These are phyloP conservation scores for Alethe castanea DNA, from an alignment of 2,113 vertebrate species.

Conservation along the genomic window DNA sequence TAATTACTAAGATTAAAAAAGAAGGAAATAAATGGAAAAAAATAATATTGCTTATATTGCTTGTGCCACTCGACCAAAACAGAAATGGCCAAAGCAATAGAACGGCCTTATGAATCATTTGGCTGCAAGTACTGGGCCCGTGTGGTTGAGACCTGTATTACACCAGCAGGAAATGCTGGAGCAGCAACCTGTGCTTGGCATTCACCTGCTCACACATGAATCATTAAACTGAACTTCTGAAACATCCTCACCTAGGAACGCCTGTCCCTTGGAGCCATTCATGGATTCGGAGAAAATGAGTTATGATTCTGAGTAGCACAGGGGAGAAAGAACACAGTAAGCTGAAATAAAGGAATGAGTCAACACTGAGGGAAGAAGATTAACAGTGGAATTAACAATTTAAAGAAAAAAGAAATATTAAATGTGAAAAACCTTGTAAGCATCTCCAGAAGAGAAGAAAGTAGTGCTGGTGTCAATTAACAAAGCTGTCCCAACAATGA, in stretches of 20 bases:
- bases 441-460: background rate
- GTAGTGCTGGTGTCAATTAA: background rate
- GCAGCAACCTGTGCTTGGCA: background rate
- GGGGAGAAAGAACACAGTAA: background rate
- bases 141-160: background rate
- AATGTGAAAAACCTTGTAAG: background rate
- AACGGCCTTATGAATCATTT: background rate
- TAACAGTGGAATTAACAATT: background rate
- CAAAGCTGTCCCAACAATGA: background rate
- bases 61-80: background rate
- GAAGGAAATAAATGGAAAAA: background rate
- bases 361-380: background rate
- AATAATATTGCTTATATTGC: background rate
- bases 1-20: background rate
- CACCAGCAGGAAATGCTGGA: background rate
- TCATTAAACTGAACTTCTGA: constrained; percentile 39
- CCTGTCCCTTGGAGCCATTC: background rate
- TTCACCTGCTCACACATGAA: background rate
- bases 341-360: background rate
- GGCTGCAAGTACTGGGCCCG: background rate
- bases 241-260: background rate
- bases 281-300: constrained; percentile 7
- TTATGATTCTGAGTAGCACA: background rate
- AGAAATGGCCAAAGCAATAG: background rate
- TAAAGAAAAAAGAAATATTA: background rate